Conservation (phyloP, 1,140 invertebrate genomes). For the Phthorimaea operculella region DNA sequence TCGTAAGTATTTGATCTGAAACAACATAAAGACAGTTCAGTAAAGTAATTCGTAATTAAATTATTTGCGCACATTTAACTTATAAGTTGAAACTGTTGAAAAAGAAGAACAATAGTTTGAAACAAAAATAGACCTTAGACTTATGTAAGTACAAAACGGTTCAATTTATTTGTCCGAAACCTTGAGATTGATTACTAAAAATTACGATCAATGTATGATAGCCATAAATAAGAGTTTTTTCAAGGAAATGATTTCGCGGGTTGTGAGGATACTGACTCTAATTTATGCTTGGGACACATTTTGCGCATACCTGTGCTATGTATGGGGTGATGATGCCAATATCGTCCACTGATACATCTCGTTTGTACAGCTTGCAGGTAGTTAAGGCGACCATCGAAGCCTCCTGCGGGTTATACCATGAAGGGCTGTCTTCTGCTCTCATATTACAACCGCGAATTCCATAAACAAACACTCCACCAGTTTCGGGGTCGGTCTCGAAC, state of each 20-base stretch:
- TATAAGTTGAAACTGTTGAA: too few species aligned
- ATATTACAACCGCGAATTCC: constrained; percentile 82
- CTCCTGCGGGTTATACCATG: constrained; percentile 92
- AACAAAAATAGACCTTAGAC: too few species aligned
- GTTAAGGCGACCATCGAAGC: constrained; percentile 75
- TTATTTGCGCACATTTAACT: constrained; percentile 6
- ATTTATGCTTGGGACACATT: background rate
- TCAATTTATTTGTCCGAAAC: too few species aligned
- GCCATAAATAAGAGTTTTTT: too few species aligned
- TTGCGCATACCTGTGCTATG: constrained; percentile 80
- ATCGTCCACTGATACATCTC: constrained; percentile 73
- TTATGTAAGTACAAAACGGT: too few species aligned
- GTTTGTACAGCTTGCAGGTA: constrained; percentile 72
- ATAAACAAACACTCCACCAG: constrained; percentile 83
- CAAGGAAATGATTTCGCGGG: too few species aligned
- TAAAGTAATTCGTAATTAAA: too few species aligned
- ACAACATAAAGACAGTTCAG: constrained; percentile 11
- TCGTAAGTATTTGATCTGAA: constrained; percentile 78
- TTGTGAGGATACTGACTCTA: background rate
- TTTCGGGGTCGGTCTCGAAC: constrained; percentile 42
- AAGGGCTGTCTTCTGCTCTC: constrained; percentile 81
- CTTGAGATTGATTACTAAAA: too few species aligned
- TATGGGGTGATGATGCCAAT: constrained; percentile 97
- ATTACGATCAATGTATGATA: too few species aligned
- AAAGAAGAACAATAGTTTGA: constrained; percentile 8